Percentiles rank a stretch among this genome's conserved stretches.
Conservation (phyloP, 2,113 vertebrate genomes). For the Pelobates fuscus region DNA sequence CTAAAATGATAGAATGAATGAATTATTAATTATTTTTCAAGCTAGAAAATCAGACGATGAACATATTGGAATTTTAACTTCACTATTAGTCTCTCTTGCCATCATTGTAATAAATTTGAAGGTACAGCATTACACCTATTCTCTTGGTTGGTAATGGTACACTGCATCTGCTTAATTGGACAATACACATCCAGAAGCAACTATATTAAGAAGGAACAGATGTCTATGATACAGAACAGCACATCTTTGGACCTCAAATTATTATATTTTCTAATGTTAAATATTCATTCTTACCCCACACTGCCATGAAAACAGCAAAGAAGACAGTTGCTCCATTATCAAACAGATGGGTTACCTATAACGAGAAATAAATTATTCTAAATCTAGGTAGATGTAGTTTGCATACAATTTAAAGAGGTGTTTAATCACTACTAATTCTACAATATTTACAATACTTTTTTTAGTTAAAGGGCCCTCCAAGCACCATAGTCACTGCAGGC, state of each 20-base stretch:
- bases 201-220: background rate
- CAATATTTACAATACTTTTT: too few relatives aligned
- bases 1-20: too few relatives aligned
- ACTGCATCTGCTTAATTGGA: background rate
- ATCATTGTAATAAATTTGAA: background rate
- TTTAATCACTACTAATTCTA: too few relatives aligned
- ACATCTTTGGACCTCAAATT: background rate
- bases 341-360: slow-evolving; percentile 91
- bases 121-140: background rate
- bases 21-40: too few relatives aligned
- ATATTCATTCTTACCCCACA: slow-evolving; percentile 86
- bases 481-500: too few relatives aligned
- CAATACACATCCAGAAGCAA: background rate
- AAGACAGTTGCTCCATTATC: slow-evolving; percentile 96
- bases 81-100: background rate
- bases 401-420: too few relatives aligned
- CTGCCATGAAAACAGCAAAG: slow-evolving; percentile 98
- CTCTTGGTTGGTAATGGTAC: background rate
- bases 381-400: too few relatives aligned
- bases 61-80: too few relatives aligned
- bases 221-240: background rate
- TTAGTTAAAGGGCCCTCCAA: too few relatives aligned
- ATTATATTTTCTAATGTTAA: background rate
- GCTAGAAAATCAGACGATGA: too few relatives aligned
- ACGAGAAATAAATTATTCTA: slow-evolving; percentile 6